Conservation (phyloP, 2,797 vertebrate genomes). For the Protosalanx chinensis region DNA sequence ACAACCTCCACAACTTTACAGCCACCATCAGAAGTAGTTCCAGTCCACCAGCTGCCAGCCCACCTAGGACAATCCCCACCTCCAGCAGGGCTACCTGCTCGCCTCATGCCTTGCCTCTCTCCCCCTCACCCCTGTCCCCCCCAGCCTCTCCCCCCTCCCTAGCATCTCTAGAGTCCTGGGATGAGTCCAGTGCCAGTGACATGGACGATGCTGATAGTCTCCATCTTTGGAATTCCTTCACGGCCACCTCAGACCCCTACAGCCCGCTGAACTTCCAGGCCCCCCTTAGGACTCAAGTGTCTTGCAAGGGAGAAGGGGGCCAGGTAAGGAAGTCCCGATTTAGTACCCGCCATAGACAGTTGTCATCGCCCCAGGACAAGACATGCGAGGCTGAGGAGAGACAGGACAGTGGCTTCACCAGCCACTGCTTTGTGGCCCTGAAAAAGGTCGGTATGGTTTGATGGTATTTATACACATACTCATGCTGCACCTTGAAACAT, state of each 20-base stretch:
- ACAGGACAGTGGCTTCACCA: constrained; percentile 69
- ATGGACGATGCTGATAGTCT: constrained; percentile 80
- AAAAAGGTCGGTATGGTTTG: constrained; percentile 66
- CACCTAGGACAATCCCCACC: constrained; percentile 52
- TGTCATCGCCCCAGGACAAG: constrained; percentile 40
- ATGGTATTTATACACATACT: neutral
- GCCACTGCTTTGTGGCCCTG: constrained; percentile 10
- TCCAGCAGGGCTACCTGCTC: constrained; percentile 52
- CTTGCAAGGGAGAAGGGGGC: neutral
- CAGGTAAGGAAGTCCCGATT: constrained; percentile 1
- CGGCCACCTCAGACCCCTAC: constrained; percentile 82
- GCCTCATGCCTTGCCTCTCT: constrained; percentile 25
- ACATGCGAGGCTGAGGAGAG: constrained; percentile 64
- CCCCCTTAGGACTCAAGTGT: constrained; percentile 55
- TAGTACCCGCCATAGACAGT: neutral
- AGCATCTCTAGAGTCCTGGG: constrained; percentile 45
- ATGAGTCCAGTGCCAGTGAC: constrained; percentile 69
- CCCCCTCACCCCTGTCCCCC: constrained; percentile 18
- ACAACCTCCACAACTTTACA: constrained; percentile 85
- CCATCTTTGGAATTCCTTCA: constrained; percentile 85
- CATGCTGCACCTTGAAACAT: too few species aligned
- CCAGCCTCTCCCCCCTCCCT: constrained; percentile 42
- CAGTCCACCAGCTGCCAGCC: constrained; percentile 12
- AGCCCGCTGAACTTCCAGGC: constrained; percentile 88
- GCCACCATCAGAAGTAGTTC: constrained; percentile 73